phyloP scores from a whole-genome alignment of 2,797 vertebrate species.

The Ambastaia sidthimunki region DNA sequence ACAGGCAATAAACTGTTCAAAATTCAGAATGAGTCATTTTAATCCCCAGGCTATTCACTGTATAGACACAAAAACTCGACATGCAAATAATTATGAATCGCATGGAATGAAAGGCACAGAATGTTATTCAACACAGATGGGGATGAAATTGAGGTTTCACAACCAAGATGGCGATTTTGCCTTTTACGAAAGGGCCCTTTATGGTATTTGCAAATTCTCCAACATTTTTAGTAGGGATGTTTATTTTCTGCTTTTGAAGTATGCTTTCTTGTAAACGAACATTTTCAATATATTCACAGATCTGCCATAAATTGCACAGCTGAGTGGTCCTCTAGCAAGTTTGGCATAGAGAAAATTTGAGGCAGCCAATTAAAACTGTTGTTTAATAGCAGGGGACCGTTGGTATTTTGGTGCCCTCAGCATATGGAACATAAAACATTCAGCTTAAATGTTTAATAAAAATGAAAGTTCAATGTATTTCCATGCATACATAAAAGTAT shows the following conservation, averaged over 20 bases:
- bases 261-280: not conserved
- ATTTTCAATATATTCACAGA: not conserved
- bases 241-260: not conserved
- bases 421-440: conserved; percentile 21
- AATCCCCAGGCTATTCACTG: conserved; percentile 45
- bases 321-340: not conserved
- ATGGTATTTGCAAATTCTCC: not conserved
- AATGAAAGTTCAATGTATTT: not conserved
- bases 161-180: not conserved
- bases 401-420: conserved; percentile 12
- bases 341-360: not conserved
- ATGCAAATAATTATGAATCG: conserved; percentile 31
- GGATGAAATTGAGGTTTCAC: conserved; percentile 4
- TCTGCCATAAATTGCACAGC: conserved; percentile 1
- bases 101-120: conserved; percentile 1
- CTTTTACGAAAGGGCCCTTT: conserved; percentile 8
- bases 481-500: not conserved
- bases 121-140: not conserved
- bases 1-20: conserved; percentile 52
- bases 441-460: conserved; percentile 3
- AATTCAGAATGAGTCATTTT: conserved; percentile 51
- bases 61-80: conserved; percentile 7
- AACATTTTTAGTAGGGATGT: not conserved
- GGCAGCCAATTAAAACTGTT: conserved; percentile 19
- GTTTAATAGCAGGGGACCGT: conserved; percentile 13